Evolutionary conservation across 1,140 invertebrate species (phyloP), one percentile per base, ranked within the genome.

Genomic region (Dreissena polymorpha): DNA sequence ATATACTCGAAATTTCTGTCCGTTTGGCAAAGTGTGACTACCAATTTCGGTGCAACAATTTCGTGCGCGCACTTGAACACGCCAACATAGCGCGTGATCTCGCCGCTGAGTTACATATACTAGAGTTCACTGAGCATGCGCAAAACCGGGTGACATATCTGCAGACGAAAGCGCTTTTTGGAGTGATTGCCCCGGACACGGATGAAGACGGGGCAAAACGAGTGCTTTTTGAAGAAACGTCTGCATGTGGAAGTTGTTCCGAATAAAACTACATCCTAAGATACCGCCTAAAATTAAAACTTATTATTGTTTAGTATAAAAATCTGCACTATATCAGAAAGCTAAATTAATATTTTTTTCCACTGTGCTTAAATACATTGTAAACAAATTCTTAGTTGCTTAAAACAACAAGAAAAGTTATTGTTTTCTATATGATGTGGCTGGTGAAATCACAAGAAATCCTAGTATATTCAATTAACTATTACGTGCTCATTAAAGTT

Each of bases 11-110:
- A 39, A 81, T 86, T 63, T 77, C 86, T 60, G 78, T 82, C n/a
- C 63, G 83, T 14, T 69, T 87, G 10, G 86, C 84, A 14, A 87
- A 87, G n/a, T 86, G 81, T 68, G 86, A 87, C 51, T 87, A 70
- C 51, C 73, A 82, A n/a, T 87, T 73, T 23, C 53, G 84, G 50
- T 51, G 70, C 21, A 57, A 49, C 2, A 84, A 86, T 64, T 63
- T 27, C 18, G 21, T 70, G 8, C 63, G 69, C 1, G 84, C 84
- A 14, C n/a, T 84, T 16, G 65, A 87, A n/a, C 75, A 84, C 78
- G 86, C 86, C n/a, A 29, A 80, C 25, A 23, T 64, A 18, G 84
- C 84, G 8, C 18, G 68, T 27, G 18, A 72, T 10, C 63, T 87
- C 23, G 77, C 75, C 6, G 72, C 51, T 0, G 84, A 85, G 18